Evolutionary conservation across 2,888 invertebrate genomes (phyloP), one percentile per base, ranked within the genome.

Genomic region (Oasisia sp.): DNA sequence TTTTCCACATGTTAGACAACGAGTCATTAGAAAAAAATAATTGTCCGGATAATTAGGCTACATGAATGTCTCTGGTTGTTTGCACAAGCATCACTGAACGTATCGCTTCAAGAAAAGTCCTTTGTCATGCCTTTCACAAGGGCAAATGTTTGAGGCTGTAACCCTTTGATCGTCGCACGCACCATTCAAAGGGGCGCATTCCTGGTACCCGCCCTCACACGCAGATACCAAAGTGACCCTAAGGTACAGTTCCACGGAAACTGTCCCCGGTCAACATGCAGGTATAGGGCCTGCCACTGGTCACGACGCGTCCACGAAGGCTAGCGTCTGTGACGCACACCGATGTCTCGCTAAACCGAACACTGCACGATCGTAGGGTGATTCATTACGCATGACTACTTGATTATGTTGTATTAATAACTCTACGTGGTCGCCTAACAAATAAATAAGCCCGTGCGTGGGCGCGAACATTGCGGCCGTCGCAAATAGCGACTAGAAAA

Each of bases 371-470:
- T 74, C 74, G 7, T n/a, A 7, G 74, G 74, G 74, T 74, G 74
- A 74, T 74, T 74, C 27, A 74, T 74, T 74, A 74, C 74, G 74
- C 74, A 27, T 74, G 19, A 27, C 74, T 74, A 74, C 74, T 74
- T 74, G 74, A 74, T 74, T 74, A 74, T 74, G 27, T 74, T 74
- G 74, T 74, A 74, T 74, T 74, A 74, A 74, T 74, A 74, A 27
- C 74, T 74, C 74, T 19, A 19, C 27, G 19, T 74, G 74, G 74
- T 74, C 74, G 74, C 27, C 27, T 19, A 74, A 74, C 74, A 74
- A 74, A 74, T 74, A 74, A 74, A 74, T 74, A 74, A 74, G 74
- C 27, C 27, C 74, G 27, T 7, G 74, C 74, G 74, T 74, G 74
- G 74, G 74, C 74, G 74, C 14, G 74, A n/a, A n/a, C 74, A 19